phyloP scores from a whole-genome alignment of 2,888 invertebrate species.

The Pseudococcus longispinus region DNA sequence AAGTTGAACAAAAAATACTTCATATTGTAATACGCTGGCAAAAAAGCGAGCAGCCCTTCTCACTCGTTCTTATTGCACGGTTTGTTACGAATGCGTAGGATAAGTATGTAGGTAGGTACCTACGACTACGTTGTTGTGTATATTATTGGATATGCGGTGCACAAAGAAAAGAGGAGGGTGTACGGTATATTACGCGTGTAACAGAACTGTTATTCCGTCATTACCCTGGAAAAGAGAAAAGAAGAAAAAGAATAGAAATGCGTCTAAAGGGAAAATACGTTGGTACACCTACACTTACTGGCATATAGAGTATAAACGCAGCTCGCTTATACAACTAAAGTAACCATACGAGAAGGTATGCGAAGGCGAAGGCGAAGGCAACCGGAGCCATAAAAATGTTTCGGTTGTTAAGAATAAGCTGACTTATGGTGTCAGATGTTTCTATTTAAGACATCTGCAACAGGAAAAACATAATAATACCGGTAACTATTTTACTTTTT shows the following conservation, averaged over 20 bases:
- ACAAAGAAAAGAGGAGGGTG: background rate
- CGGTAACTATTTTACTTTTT: slow-evolving; percentile 23
- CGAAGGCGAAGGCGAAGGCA: background rate
- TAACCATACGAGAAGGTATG: background rate
- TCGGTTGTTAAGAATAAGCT: slow-evolving; percentile 52
- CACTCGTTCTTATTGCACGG: background rate
- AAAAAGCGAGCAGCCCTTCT: background rate
- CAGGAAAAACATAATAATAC: slow-evolving; percentile 40
- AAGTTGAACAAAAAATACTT: slow-evolving; percentile 12
- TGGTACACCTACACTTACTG: background rate
- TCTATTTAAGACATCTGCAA: slow-evolving; percentile 48
- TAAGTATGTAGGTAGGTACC: background rate
- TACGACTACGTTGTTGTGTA: background rate
- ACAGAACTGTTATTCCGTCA: slow-evolving; percentile 31
- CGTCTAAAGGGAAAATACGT: background rate
- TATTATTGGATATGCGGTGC: background rate
- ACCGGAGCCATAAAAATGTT: slow-evolving; percentile 49
- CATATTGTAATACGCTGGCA: background rate
- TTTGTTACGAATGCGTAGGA: background rate
- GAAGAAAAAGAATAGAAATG: background rate
- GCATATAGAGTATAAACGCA: background rate
- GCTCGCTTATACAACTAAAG: background rate
- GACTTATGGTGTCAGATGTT: slow-evolving; percentile 53
- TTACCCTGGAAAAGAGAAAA: background rate
- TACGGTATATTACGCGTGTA: background rate